A percentile compares a stretch with the other conserved stretches of the same genome.
Conservation (phyloP, 2,113 vertebrate species). For the Cebidichthys violaceus region DNA sequence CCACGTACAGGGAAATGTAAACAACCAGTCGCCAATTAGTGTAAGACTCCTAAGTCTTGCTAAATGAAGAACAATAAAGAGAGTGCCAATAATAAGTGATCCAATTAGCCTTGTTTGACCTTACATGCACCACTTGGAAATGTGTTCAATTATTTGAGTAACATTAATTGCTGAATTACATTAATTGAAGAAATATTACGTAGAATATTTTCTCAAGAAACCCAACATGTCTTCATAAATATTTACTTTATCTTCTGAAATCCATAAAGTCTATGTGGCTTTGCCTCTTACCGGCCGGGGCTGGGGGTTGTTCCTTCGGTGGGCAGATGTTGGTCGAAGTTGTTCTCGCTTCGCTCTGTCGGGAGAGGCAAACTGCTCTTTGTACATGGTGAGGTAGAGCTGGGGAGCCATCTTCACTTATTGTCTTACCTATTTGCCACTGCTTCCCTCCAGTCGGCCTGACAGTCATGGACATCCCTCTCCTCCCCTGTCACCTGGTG, state of each 20-base stretch:
- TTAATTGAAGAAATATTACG: neutral
- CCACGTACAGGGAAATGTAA: conserved; percentile 40
- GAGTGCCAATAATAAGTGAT: conserved; percentile 27
- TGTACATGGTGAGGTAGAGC: conserved; percentile 77
- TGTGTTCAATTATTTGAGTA: no score
- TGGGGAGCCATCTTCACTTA: conserved; percentile 70
- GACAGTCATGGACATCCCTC: conserved; percentile 39
- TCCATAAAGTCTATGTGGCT: neutral
- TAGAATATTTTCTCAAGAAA: neutral
- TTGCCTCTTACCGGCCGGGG: conserved; percentile 78
- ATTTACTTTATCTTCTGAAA: neutral
- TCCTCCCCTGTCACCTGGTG: conserved; percentile 49
- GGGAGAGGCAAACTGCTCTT: conserved; percentile 76
- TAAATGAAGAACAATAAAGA: conserved; percentile 32
- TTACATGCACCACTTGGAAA: conserved; percentile 2
- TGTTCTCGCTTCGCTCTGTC: conserved; percentile 53
- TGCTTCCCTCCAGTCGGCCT: conserved; percentile 33
- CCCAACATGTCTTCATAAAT: neutral
- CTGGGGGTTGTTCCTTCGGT: conserved; percentile 85
- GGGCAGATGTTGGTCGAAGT: conserved; percentile 78
- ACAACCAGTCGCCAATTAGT: conserved; percentile 44
- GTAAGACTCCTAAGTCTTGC: conserved; percentile 14
- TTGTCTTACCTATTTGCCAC: conserved; percentile 5
- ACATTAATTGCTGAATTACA: neutral
- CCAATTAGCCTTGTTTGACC: conserved; percentile 14